A percentile compares a stretch with the other conserved stretches of the same genome.
These are phyloP conservation scores for cat (Felis catus) DNA, from an alignment of 2,113 vertebrate species.

Conservation along the genomic window DNA sequence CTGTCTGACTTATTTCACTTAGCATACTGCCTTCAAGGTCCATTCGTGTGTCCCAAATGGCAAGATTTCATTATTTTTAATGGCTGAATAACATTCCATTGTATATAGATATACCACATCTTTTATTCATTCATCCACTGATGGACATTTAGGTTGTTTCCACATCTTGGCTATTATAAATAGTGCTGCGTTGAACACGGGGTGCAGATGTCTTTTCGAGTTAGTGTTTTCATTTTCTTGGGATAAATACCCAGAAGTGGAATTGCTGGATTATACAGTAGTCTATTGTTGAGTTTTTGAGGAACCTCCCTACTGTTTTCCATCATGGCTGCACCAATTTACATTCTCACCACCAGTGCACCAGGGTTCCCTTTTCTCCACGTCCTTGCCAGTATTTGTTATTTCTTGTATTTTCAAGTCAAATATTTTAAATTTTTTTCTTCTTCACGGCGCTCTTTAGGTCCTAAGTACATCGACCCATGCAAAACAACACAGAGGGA, in stretches of 20 bases:
- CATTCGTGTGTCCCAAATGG: background rate
- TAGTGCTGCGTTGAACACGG: background rate
- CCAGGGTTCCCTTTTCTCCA: background rate
- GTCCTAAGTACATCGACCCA: background rate
- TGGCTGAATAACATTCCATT: background rate
- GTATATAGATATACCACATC: background rate
- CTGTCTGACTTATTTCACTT: background rate
- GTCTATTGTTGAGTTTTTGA: background rate
- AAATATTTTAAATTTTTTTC: conserved; percentile 40
- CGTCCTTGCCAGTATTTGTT: background rate
- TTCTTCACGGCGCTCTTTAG: background rate
- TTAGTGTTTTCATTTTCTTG: background rate
- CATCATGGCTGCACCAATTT: background rate
- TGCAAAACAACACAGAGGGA: background rate
- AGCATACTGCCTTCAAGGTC: background rate
- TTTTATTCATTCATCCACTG: background rate
- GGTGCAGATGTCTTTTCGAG: background rate
- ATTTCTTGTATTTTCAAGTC: background rate
- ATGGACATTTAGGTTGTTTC: background rate
- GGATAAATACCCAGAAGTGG: background rate
- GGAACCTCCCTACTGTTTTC: background rate
- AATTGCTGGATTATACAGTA: background rate
- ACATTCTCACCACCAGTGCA: background rate
- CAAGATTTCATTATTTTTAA: background rate
- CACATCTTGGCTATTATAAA: background rate